phyloP scores from a whole-genome alignment of 2,113 vertebrate species.

The Tautogolabrus adspersus region DNA sequence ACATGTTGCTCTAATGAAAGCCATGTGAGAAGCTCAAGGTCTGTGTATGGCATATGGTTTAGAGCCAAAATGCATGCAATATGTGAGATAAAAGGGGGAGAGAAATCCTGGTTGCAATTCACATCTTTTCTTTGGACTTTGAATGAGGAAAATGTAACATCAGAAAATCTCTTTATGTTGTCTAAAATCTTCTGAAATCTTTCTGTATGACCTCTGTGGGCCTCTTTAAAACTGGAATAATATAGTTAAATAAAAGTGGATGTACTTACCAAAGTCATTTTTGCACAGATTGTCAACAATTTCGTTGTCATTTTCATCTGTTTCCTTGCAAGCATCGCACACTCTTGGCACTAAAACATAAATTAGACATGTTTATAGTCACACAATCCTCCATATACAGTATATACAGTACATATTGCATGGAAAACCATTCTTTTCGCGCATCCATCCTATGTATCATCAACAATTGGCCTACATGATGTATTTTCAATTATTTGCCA shows the following conservation, averaged over 20 bases:
- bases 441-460: neutral
- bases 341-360: slow-evolving; percentile 90
- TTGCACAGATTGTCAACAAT: slow-evolving; percentile 98
- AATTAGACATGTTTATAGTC: neutral
- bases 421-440: neutral
- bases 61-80: neutral
- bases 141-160: neutral
- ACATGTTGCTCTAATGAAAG: slow-evolving; percentile 3
- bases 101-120: neutral
- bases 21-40: neutral
- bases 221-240: neutral
- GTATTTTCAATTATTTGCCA: no score
- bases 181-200: neutral
- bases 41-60: neutral
- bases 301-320: slow-evolving; percentile 95
- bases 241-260: neutral
- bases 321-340: slow-evolving; percentile 95
- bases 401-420: neutral
- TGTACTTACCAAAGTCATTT: slow-evolving; percentile 96
- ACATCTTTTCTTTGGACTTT: neutral
- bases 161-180: neutral
- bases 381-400: neutral
- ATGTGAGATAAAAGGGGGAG: neutral
- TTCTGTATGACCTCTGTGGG: slow-evolving; percentile 3
- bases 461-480: no score